Conservation (phyloP, 2,888 invertebrate species). For the Apoderus coryli region DNA sequence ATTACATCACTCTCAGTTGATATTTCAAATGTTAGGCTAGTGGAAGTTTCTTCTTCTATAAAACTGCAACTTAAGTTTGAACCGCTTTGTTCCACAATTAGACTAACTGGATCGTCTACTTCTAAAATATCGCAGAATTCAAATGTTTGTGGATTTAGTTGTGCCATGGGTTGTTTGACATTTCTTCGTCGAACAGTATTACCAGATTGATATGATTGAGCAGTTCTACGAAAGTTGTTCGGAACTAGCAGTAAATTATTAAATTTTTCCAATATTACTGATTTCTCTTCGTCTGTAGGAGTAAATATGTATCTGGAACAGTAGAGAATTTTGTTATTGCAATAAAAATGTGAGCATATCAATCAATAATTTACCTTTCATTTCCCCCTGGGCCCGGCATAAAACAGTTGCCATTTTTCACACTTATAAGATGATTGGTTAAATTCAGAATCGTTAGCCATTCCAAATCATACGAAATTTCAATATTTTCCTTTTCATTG, state of each 20-base stretch:
- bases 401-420: constrained; percentile 52
- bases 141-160: constrained; percentile 55
- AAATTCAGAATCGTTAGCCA: constrained; percentile 80
- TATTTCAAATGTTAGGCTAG: constrained; percentile 14
- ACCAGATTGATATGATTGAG: constrained; percentile 42
- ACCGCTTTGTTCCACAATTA: constrained; percentile 16
- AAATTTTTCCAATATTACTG: constrained; percentile 47
- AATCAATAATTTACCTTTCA: constrained; percentile 56
- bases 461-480: constrained; percentile 72
- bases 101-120: constrained; percentile 63
- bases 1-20: constrained; percentile 10
- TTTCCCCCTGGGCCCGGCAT: constrained; percentile 67
- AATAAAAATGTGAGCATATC: too few relatives aligned
- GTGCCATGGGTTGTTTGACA: constrained; percentile 29
- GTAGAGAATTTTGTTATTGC: too few relatives aligned
- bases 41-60: constrained; percentile 15
- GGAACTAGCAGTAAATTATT: constrained; percentile 54
- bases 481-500: constrained; percentile 38
- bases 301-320: constrained; percentile 53
- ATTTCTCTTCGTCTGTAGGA: constrained; percentile 61
- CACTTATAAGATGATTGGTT: constrained; percentile 78
- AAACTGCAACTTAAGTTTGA: constrained; percentile 17
- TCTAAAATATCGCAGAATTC: constrained; percentile 51
- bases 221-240: constrained; percentile 64
- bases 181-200: constrained; percentile 20